Conservation (phyloP, 1,140 invertebrate genomes). For the Tetranychus cinnabarinus region DNA sequence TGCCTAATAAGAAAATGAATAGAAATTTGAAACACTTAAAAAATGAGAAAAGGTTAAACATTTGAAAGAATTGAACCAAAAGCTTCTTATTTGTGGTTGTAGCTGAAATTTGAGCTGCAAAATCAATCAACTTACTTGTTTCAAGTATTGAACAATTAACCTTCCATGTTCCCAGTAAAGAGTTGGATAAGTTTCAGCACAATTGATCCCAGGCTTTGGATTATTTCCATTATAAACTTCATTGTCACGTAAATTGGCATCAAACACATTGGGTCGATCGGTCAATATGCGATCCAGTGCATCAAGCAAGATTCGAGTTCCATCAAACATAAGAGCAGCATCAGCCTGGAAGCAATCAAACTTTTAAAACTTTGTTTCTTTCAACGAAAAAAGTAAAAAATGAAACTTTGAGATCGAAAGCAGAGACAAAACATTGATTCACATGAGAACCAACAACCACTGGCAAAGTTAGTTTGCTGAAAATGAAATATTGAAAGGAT, state of each 20-base stretch:
- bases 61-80: no score
- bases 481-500: no score
- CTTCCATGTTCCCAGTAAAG: constrained; percentile 63
- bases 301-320: constrained; percentile 64
- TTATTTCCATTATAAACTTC: constrained; percentile 34
- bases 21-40: no score
- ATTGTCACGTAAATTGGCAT: constrained; percentile 32
- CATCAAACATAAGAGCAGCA: constrained; percentile 75
- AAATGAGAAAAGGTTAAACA: background rate
- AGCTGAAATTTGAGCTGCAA: background rate
- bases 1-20: no score
- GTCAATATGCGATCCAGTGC: constrained; percentile 58
- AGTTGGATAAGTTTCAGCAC: constrained; percentile 37
- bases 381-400: background rate
- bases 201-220: constrained; percentile 37
- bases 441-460: no score
- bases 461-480: no score
- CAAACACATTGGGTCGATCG: constrained; percentile 50
- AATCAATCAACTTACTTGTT: constrained; percentile 38
- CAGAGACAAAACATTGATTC: no score
- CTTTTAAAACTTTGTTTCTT: no score
- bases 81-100: no score
- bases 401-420: no score
- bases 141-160: constrained; percentile 52
- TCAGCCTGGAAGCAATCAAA: constrained; percentile 9